Conservation (phyloP, 2,797 vertebrate species). For the Cryptoblepharus egeriae region DNA sequence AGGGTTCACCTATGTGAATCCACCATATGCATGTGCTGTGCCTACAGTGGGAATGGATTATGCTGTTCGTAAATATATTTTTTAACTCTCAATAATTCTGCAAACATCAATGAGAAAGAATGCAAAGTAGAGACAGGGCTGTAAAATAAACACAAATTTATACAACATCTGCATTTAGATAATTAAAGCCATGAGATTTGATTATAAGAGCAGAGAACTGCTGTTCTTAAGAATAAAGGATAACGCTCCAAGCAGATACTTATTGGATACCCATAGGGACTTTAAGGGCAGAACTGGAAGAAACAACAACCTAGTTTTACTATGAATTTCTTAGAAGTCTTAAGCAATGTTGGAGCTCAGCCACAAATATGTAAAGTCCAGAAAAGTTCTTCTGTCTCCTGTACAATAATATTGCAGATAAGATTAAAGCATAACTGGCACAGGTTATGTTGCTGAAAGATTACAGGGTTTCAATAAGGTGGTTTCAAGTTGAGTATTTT, state of each 20-base stretch:
- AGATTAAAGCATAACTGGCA: constrained; percentile 51
- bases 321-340: background rate
- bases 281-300: constrained; percentile 46
- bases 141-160: constrained; percentile 42
- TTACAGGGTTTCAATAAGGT: constrained; percentile 32
- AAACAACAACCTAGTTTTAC: constrained; percentile 45
- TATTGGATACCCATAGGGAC: background rate
- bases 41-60: background rate
- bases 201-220: constrained; percentile 57
- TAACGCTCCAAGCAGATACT: constrained; percentile 41
- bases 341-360: constrained; percentile 38
- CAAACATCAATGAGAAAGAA: constrained; percentile 31
- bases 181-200: constrained; percentile 64
- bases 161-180: constrained; percentile 46
- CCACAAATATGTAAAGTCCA: constrained; percentile 22
- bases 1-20: background rate
- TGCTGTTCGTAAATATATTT: background rate
- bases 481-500: background rate
- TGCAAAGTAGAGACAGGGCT: constrained; percentile 28
- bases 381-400: constrained; percentile 37
- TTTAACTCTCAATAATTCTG: constrained; percentile 16
- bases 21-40: background rate
- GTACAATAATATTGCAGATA: constrained; percentile 47
- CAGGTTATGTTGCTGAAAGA: constrained; percentile 35
- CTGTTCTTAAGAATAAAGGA: constrained; percentile 52